Evolutionary conservation across 1,140 invertebrate genomes (phyloP).

Genomic region (Diploscapter pachys): DNA sequence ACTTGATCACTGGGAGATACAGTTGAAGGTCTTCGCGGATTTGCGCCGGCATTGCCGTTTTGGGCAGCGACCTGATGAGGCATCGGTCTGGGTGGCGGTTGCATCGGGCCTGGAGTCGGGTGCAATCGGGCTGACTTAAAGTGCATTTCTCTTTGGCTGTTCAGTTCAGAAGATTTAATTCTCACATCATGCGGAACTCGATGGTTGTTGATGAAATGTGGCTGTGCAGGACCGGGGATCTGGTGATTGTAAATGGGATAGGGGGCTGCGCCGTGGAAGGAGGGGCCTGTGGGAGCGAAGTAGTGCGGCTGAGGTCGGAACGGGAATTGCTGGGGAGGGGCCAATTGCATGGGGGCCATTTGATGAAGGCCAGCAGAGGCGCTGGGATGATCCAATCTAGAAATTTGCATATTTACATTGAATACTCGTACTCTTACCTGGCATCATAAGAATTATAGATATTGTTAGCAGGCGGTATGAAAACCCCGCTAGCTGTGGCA

Average conservation of each 20-base stretch:
- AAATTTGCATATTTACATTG: too few species aligned
- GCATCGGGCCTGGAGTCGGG: too few species aligned
- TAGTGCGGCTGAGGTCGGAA: too few species aligned
- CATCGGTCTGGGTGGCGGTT: constrained; percentile 6
- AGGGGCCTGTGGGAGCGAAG: too few species aligned
- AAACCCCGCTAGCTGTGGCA: not conserved
- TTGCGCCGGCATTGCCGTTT: too few species aligned
- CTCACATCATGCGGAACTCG: not conserved
- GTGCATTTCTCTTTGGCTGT: not conserved
- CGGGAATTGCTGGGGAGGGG: too few species aligned
- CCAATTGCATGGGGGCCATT: too few species aligned
- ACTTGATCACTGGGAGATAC: too few species aligned
- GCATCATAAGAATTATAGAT: not conserved
- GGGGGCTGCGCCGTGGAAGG: not conserved
- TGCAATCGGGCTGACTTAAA: constrained; percentile 2
- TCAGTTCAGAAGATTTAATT: constrained; percentile 1
- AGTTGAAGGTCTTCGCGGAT: too few species aligned
- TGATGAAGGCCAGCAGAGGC: too few species aligned
- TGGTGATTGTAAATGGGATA: not conserved
- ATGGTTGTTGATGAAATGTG: not conserved
- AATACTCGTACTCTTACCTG: not conserved
- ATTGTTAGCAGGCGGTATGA: not conserved
- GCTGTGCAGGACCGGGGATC: constrained; percentile 3
- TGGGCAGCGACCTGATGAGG: not conserved
- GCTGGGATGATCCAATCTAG: too few species aligned